These are phyloP conservation scores for Macropis europaea DNA, from an alignment of 2,888 invertebrate genomes.

Conservation along the genomic window DNA sequence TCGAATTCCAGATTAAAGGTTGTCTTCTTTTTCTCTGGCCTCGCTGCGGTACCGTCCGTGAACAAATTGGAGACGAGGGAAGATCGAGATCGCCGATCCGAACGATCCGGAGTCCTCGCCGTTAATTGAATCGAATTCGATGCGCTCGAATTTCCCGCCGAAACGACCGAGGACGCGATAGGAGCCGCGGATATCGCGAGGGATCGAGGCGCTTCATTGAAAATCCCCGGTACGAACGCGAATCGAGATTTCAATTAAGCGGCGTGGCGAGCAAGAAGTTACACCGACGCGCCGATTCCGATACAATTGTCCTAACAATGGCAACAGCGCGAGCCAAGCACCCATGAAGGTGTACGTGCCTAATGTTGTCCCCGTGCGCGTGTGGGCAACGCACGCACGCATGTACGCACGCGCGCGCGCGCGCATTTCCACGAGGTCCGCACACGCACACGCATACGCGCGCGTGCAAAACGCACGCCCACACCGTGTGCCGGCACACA, in stretches of 20 bases:
- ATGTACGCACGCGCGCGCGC: slow-evolving; percentile 44
- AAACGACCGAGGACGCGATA: no score
- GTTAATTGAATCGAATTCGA: no score
- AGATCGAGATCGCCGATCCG: not conserved
- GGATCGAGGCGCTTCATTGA: no score
- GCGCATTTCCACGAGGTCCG: slow-evolving; percentile 49
- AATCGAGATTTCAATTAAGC: no score
- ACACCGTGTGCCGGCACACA: slow-evolving; percentile 70
- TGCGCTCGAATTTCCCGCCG: no score
- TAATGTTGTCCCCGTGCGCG: slow-evolving; percentile 30
- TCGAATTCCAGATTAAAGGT: slow-evolving; percentile 50
- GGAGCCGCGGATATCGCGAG: no score
- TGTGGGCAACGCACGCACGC: slow-evolving; percentile 5
- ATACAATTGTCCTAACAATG: slow-evolving; percentile 32
- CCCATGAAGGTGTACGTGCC: slow-evolving; percentile 26
- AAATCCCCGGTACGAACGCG: no score
- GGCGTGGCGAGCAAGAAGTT: not conserved
- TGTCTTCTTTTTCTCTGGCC: slow-evolving; percentile 21
- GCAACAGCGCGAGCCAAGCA: slow-evolving; percentile 31
- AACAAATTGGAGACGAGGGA: slow-evolving; percentile 30
- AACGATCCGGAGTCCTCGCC: no score
- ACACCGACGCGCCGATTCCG: slow-evolving; percentile 8
- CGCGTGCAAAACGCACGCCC: slow-evolving; percentile 71
- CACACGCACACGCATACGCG: slow-evolving; percentile 59
- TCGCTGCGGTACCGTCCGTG: slow-evolving; percentile 8